phyloP scores from a whole-genome alignment of 1,140 invertebrate genomes.

The Drosophila leontia region DNA sequence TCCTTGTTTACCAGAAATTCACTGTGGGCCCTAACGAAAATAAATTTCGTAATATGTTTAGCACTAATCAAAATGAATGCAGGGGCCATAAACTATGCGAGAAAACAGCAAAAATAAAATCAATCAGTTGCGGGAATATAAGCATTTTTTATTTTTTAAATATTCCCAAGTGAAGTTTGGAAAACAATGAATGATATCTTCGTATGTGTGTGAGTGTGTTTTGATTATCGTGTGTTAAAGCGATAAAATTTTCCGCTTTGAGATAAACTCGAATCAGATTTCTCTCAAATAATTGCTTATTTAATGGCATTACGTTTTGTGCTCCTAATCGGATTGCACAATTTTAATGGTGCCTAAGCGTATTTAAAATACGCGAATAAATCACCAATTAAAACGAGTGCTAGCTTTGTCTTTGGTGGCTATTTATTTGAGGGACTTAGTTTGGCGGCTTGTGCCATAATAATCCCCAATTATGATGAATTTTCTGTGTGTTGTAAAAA shows the following conservation, averaged over 20 bases:
- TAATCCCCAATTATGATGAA: slow-evolving; percentile 39
- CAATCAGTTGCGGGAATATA: slow-evolving; percentile 16
- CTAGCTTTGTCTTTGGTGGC: slow-evolving; percentile 19
- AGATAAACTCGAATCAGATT: slow-evolving; percentile 13
- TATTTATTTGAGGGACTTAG: slow-evolving; percentile 8
- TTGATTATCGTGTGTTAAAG: slow-evolving; percentile 11
- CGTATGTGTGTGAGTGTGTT: neutral
- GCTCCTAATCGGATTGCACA: slow-evolving; percentile 31
- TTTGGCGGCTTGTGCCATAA: slow-evolving; percentile 13
- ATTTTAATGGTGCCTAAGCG: slow-evolving; percentile 10
- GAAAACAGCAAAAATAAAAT: slow-evolving; percentile 18
- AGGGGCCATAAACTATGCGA: neutral
- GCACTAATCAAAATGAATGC: slow-evolving; percentile 11
- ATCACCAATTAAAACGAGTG: slow-evolving; percentile 15
- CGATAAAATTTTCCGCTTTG: slow-evolving; percentile 18
- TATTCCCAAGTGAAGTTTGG: slow-evolving; percentile 5
- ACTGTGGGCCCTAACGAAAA: too few relatives aligned
- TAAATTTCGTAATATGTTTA: slow-evolving; percentile 15
- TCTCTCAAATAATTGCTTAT: slow-evolving; percentile 12
- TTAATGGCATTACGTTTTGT: slow-evolving; percentile 31
- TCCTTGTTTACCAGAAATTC: slow-evolving; percentile 20
- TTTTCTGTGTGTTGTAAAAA: slow-evolving; percentile 11
- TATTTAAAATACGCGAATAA: slow-evolving; percentile 26
- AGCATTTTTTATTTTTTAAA: slow-evolving; percentile 11
- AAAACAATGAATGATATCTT: slow-evolving; percentile 34